A percentile compares a stretch with the other conserved stretches of the same genome.
Evolutionary conservation across 1,140 invertebrate species (phyloP).

Genomic region (Belonocnema kinseyi): DNA sequence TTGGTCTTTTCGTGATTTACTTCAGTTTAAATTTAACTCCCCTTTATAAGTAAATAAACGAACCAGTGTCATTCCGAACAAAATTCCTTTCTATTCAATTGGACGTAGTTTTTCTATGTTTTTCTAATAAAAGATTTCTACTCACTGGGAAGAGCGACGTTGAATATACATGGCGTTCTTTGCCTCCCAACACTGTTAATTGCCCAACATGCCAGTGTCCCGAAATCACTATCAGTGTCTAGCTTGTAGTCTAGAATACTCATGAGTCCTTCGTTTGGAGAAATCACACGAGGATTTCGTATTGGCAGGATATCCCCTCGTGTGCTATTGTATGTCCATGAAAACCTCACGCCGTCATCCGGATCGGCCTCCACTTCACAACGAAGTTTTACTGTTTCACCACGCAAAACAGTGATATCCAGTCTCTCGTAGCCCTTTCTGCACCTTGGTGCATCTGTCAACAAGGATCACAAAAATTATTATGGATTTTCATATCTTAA

Average conservation of each 20-base stretch:
- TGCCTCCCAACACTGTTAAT: slow-evolving; percentile 89
- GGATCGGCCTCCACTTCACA: slow-evolving; percentile 92
- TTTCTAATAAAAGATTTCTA: slow-evolving; percentile 44
- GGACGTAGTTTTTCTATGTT: no score
- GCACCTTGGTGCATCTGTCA: slow-evolving; percentile 79
- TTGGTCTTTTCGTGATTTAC: no score
- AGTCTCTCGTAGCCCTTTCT: slow-evolving; percentile 77
- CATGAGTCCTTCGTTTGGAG: slow-evolving; percentile 79
- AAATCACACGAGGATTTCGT: slow-evolving; percentile 73
- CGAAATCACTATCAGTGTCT: slow-evolving; percentile 82
- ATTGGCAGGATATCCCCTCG: slow-evolving; percentile 79
- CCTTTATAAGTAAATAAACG: no score
- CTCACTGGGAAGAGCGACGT: slow-evolving; percentile 88
- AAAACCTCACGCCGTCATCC: slow-evolving; percentile 80
- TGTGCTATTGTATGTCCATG: slow-evolving; percentile 88
- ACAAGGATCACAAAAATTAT: neutral
- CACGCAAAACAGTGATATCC: slow-evolving; percentile 78
- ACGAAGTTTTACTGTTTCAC: slow-evolving; percentile 79
- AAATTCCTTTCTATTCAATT: no score
- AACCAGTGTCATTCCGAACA: no score
- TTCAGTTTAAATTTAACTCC: no score
- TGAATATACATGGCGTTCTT: slow-evolving; percentile 86
- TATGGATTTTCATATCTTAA: no score
- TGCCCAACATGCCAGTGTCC: slow-evolving; percentile 90
- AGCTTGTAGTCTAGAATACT: slow-evolving; percentile 83